Evolutionary conservation across 2,797 vertebrate genomes (phyloP).

Genomic region (Gastrophryne carolinensis): DNA sequence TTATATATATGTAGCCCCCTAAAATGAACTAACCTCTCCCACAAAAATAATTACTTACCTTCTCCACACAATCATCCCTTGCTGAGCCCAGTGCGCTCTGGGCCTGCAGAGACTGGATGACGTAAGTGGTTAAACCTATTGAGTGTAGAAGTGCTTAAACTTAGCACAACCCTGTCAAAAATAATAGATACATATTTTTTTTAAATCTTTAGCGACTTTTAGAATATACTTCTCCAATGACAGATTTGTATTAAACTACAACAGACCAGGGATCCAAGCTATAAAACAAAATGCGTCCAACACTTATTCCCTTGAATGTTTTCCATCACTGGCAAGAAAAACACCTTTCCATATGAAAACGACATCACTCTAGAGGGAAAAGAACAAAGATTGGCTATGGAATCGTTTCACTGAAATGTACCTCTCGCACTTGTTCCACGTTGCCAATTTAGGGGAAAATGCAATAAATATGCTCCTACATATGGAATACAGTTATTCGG

Average conservation of each 20-base stretch:
- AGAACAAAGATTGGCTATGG: background rate
- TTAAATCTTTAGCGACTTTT: too few relatives aligned
- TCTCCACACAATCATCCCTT: too few relatives aligned
- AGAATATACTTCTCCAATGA: background rate
- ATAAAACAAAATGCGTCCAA: constrained; percentile 6
- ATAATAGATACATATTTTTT: too few relatives aligned
- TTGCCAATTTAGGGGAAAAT: background rate
- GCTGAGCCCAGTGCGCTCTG: too few relatives aligned
- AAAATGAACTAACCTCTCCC: too few relatives aligned
- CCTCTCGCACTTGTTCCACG: background rate
- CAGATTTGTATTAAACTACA: background rate
- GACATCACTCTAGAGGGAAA: constrained; percentile 14
- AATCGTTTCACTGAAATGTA: constrained; percentile 2
- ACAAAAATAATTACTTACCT: too few relatives aligned
- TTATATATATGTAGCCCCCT: too few relatives aligned
- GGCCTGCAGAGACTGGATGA: too few relatives aligned
- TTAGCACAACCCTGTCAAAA: too few relatives aligned
- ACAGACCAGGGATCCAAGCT: background rate
- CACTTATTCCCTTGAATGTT: constrained; percentile 2
- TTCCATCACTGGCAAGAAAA: background rate
- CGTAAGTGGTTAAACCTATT: too few relatives aligned
- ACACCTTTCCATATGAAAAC: background rate
- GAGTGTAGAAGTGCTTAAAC: too few relatives aligned
- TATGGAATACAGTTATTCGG: constrained; percentile 8
- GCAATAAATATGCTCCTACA: constrained; percentile 8